A percentile compares a stretch with the other conserved stretches of the same genome.
Conservation (phyloP, 2,113 vertebrate species). For the Podarcis muralis region DNA sequence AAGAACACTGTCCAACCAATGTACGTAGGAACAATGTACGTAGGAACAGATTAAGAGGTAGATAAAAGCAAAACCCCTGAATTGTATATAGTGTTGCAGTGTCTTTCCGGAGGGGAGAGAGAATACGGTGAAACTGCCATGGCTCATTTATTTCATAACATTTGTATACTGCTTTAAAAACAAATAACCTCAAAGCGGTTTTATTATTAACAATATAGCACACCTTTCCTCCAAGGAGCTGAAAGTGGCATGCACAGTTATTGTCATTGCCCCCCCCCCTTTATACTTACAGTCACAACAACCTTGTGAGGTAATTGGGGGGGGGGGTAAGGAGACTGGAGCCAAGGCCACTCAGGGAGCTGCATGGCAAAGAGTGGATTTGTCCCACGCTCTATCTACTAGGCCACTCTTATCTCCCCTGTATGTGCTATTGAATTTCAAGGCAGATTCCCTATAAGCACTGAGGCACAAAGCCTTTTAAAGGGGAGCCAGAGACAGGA, state of each 20-base stretch:
- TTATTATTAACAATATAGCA: background rate
- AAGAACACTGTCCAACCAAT: too few species aligned
- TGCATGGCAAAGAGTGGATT: too few species aligned
- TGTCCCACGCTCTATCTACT: too few species aligned
- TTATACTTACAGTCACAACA: background rate
- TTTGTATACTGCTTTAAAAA: background rate
- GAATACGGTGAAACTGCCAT: background rate
- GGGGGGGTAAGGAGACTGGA: background rate
- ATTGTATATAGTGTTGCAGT: background rate
- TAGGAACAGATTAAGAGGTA: background rate
- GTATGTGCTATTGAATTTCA: background rate
- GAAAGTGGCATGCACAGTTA: background rate
- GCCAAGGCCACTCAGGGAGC: background rate
- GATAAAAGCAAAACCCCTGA: background rate
- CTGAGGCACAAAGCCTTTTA: background rate
- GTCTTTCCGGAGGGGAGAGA: background rate
- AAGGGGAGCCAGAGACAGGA: background rate
- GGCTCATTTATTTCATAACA: background rate
- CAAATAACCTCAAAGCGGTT: too few species aligned
- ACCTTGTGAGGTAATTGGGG: background rate
- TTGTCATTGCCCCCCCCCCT: background rate
- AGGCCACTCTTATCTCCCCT: background rate
- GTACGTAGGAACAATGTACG: too few species aligned
- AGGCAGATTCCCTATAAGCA: too few species aligned
- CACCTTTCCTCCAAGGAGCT: background rate